A percentile compares a stretch with the other conserved stretches of the same genome.
These are phyloP conservation scores for Mesoligia furuncula DNA, from an alignment of 2,888 invertebrate genomes.

Conservation along the genomic window DNA sequence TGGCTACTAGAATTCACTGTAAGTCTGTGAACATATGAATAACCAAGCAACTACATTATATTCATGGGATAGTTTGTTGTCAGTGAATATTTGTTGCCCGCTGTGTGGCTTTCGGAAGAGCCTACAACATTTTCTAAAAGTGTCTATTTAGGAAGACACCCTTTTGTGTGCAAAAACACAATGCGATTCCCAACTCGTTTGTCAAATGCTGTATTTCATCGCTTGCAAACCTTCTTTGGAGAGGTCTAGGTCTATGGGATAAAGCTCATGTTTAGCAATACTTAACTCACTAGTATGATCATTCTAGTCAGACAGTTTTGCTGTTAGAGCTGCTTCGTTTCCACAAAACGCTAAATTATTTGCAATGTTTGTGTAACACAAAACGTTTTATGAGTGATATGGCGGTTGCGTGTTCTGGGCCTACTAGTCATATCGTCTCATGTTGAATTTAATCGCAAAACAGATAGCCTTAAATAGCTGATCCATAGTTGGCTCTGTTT, in stretches of 20 bases:
- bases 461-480: conserved; percentile 49
- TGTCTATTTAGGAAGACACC: background rate
- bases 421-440: conserved; percentile 45
- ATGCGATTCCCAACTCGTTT: background rate
- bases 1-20: conserved; percentile 72
- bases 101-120: conserved; percentile 22
- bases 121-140: background rate
- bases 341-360: conserved; percentile 32
- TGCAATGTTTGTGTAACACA: conserved; percentile 17
- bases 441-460: conserved; percentile 56
- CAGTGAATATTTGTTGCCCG: conserved; percentile 35
- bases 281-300: background rate
- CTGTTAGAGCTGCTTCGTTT: conserved; percentile 16
- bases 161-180: conserved; percentile 13
- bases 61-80: conserved; percentile 52
- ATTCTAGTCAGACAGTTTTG: background rate
- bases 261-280: background rate
- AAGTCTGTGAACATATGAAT: conserved; percentile 63
- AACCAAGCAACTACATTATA: conserved; percentile 60
- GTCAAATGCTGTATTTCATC: background rate
- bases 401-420: conserved; percentile 54
- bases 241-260: background rate
- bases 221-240: background rate
- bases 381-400: conserved; percentile 50
- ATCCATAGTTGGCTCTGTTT: conserved; percentile 46